Percentiles rank a stretch among this genome's conserved stretches.
Evolutionary conservation across 2,888 invertebrate species (phyloP).

Genomic region (Sinotaia quadrata): DNA sequence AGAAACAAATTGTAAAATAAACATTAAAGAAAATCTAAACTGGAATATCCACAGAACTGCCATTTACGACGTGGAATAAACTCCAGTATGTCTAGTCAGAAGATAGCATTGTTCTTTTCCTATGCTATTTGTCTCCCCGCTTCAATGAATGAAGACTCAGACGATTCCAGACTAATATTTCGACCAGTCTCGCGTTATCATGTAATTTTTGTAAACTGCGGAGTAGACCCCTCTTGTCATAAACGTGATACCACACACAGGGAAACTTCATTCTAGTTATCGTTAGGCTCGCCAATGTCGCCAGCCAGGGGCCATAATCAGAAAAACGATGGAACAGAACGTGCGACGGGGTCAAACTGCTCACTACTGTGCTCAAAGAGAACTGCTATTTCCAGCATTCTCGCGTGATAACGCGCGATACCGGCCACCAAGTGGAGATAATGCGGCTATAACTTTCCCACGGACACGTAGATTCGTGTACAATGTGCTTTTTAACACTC

Average conservation of each 20-base stretch:
- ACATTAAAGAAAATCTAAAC: too few species aligned
- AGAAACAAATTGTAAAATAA: too few species aligned
- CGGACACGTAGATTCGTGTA: too few species aligned
- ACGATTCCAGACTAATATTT: not conserved
- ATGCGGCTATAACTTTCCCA: not conserved
- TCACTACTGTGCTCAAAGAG: not conserved
- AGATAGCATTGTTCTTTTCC: conserved; percentile 17
- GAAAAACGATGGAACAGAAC: conserved; percentile 6
- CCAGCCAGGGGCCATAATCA: not conserved
- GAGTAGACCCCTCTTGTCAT: conserved; percentile 14
- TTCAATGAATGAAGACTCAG: not conserved
- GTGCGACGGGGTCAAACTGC: not conserved
- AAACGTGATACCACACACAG: conserved; percentile 7
- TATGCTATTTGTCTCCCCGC: not conserved
- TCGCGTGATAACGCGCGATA: not conserved
- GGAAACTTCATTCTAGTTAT: conserved; percentile 8
- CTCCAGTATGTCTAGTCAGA: conserved; percentile 13
- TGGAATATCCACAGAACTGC: too few species aligned
- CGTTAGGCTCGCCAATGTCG: not conserved
- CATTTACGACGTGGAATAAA: too few species aligned
- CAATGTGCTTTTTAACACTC: too few species aligned
- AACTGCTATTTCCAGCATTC: not conserved
- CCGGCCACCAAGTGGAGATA: conserved; percentile 1
- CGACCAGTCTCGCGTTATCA: not conserved
- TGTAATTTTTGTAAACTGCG: conserved; percentile 17